Conservation (phyloP, 2,797 vertebrate genomes). For the Chaetophractus vellerosus region DNA sequence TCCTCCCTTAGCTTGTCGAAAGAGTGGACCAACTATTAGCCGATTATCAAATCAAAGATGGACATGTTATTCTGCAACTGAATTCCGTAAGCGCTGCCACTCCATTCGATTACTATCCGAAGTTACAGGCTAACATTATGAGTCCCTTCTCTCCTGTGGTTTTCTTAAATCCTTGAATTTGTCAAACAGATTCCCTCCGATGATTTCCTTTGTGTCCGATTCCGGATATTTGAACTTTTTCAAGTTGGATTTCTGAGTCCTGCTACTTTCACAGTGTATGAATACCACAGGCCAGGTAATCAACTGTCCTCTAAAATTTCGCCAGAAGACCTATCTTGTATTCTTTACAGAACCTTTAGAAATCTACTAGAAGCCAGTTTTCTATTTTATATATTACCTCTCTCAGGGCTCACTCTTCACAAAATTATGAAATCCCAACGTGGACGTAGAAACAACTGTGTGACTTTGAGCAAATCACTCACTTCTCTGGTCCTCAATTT, state of each 20-base stretch:
- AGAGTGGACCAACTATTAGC: slow-evolving; percentile 90
- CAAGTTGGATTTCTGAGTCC: slow-evolving; percentile 90
- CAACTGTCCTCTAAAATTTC: not conserved
- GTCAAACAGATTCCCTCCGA: slow-evolving; percentile 92
- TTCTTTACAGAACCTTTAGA: slow-evolving; percentile 24
- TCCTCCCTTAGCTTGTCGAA: slow-evolving; percentile 91
- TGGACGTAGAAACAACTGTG: not conserved
- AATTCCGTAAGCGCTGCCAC: slow-evolving; percentile 89
- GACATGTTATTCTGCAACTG: slow-evolving; percentile 92
- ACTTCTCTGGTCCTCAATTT: not conserved
- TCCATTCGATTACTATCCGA: not conserved
- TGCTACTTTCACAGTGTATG: slow-evolving; percentile 93
- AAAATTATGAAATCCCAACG: not conserved
- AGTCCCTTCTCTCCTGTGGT: not conserved
- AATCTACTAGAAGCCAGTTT: not conserved
- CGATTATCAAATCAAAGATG: slow-evolving; percentile 92
- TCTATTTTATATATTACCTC: not conserved
- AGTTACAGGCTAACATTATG: slow-evolving; percentile 25
- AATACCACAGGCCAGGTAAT: slow-evolving; percentile 93
- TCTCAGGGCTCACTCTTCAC: not conserved
- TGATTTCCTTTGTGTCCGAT: slow-evolving; percentile 92
- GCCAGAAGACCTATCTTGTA: not conserved
- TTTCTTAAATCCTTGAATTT: slow-evolving; percentile 69
- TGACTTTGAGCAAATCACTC: not conserved
- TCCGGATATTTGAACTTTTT: slow-evolving; percentile 93